phyloP scores from a whole-genome alignment of 2,888 invertebrate species.

The Dioctria rufipes region DNA sequence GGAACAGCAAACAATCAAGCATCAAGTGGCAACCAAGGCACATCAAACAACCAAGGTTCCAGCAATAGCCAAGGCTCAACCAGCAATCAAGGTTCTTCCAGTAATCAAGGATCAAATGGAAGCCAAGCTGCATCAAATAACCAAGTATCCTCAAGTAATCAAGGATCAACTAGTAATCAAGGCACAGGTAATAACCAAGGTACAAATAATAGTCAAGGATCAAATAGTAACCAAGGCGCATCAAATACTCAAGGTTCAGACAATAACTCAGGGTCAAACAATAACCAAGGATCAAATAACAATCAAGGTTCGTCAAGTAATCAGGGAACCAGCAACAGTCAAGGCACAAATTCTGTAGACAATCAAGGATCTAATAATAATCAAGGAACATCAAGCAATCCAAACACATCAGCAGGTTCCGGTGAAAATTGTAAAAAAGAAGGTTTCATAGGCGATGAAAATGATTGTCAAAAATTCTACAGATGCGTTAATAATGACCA shows the following conservation, averaged over 20 bases:
- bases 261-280: slow-evolving; percentile 55
- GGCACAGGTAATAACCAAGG: slow-evolving; percentile 48
- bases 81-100: slow-evolving; percentile 53
- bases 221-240: slow-evolving; percentile 56
- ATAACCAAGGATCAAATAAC: slow-evolving; percentile 48
- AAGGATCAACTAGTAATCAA: slow-evolving; percentile 45
- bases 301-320: slow-evolving; percentile 27
- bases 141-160: background rate
- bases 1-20: slow-evolving; percentile 17
- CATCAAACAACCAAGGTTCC: slow-evolving; percentile 15
- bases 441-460: slow-evolving; percentile 71
- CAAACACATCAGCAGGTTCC: slow-evolving; percentile 26
- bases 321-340: slow-evolving; percentile 5
- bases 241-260: slow-evolving; percentile 44
- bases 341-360: background rate
- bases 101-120: slow-evolving; percentile 52
- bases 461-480: slow-evolving; percentile 75
- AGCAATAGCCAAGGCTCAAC: slow-evolving; percentile 55
- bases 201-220: slow-evolving; percentile 55
- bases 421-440: slow-evolving; percentile 66
- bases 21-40: slow-evolving; percentile 22
- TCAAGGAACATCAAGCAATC: slow-evolving; percentile 17
- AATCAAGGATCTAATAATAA: slow-evolving; percentile 48
- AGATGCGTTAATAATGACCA: slow-evolving; percentile 73
- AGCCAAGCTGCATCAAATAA: slow-evolving; percentile 48